These are phyloP conservation scores for Drosophila longiperda DNA, from an alignment of 2,888 invertebrate species.

Conservation along the genomic window DNA sequence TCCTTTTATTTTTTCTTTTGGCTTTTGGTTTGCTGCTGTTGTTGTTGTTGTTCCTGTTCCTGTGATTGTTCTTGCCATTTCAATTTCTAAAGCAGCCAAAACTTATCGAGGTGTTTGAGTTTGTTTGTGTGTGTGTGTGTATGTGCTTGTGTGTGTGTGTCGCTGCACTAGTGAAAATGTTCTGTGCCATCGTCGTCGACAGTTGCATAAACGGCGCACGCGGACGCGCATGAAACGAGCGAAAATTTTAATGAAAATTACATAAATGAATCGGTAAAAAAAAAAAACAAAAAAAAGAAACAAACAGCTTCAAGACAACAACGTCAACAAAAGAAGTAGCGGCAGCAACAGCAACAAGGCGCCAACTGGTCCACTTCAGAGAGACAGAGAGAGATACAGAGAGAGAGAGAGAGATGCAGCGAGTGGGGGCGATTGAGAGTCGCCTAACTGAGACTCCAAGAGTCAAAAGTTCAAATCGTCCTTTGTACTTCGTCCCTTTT, in stretches of 20 bases:
- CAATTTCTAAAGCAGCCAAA: conserved; percentile 64
- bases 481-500: conserved; percentile 12
- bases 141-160: conserved; percentile 40
- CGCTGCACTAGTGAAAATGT: conserved; percentile 67
- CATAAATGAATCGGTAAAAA: conserved; percentile 56
- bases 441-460: conserved; percentile 18
- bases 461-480: conserved; percentile 32
- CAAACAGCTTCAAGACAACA: conserved; percentile 21
- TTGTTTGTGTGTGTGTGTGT: conserved; percentile 11
- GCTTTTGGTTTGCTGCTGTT: conserved; percentile 11
- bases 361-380: conserved; percentile 41
- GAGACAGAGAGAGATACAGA: not conserved
- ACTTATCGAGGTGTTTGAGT: conserved; percentile 45
- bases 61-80: conserved; percentile 43
- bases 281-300: not conserved
- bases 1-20: conserved; percentile 26
- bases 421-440: conserved; percentile 10
- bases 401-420: not conserved
- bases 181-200: conserved; percentile 60
- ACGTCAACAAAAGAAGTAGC: conserved; percentile 14
- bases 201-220: conserved; percentile 77
- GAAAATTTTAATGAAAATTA: conserved; percentile 60
- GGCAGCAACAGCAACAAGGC: conserved; percentile 31
- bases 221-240: conserved; percentile 67
- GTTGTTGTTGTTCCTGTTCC: conserved; percentile 15